A percentile compares a stretch with the other conserved stretches of the same genome.
phyloP scores from a whole-genome alignment of 2,113 vertebrate genomes.

The Gopherus flavomarginatus region DNA sequence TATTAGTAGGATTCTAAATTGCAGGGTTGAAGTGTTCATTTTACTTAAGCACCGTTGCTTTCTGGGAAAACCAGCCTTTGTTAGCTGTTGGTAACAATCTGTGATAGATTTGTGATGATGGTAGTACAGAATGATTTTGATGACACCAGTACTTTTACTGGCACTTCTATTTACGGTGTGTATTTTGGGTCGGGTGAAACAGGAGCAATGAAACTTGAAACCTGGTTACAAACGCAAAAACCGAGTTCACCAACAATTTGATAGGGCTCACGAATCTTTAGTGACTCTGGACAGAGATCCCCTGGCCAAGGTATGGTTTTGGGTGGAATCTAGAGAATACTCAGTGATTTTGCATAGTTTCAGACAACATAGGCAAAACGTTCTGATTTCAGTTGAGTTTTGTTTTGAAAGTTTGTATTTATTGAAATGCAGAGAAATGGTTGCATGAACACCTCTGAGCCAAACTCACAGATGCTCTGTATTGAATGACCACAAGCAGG shows the following conservation, averaged over 20 bases:
- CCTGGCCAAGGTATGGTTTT: not conserved
- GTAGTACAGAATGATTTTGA: constrained; percentile 21
- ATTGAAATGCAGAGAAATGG: not conserved
- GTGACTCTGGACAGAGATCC: rapidly evolving
- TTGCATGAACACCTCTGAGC: not conserved
- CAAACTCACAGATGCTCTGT: not conserved
- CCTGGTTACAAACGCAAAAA: not conserved
- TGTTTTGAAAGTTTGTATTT: not conserved
- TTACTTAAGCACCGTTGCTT: constrained; percentile 37
- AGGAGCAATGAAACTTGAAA: not conserved
- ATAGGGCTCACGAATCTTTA: rapidly evolving
- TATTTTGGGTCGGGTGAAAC: not conserved
- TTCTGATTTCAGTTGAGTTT: not conserved
- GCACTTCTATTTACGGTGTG: not conserved
- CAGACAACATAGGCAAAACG: not conserved
- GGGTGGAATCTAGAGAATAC: not conserved
- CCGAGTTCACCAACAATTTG: not conserved
- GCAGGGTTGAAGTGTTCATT: constrained; percentile 36
- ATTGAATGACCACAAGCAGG: not conserved
- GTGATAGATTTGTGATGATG: constrained; percentile 33
- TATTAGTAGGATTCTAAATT: constrained; percentile 29
- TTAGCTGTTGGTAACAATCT: not conserved
- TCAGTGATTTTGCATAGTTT: not conserved
- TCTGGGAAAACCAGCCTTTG: constrained; percentile 23
- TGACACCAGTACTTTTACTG: not conserved